Conservation (phyloP, 1,140 invertebrate species). For the Zaprionus nigranus region DNA sequence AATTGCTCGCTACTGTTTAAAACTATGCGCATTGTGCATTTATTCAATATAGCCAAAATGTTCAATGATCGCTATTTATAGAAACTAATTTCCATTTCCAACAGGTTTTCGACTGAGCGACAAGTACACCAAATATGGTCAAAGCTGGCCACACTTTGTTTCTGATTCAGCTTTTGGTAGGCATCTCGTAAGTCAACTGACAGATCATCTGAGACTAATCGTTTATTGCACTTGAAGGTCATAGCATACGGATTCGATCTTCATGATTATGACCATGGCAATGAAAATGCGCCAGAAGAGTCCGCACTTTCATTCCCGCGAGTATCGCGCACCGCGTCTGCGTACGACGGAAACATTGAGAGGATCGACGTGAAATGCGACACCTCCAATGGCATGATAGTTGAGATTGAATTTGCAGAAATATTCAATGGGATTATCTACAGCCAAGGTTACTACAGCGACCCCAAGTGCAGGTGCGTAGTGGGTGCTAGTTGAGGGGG, state of each 20-base stretch:
- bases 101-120: conserved; percentile 49
- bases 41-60: conserved; percentile 1
- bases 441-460: conserved; percentile 89
- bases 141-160: conserved; percentile 66
- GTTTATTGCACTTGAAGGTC: conserved; percentile 54
- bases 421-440: conserved; percentile 90
- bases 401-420: conserved; percentile 88
- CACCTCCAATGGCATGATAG: conserved; percentile 86
- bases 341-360: conserved; percentile 83
- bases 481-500: background rate
- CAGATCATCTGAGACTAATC: conserved; percentile 24
- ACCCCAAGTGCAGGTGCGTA: conserved; percentile 88
- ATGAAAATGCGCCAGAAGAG: conserved; percentile 55
- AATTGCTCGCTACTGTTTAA: background rate
- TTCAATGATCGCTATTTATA: conserved; percentile 26
- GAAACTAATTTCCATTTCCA: conserved; percentile 39
- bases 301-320: conserved; percentile 46
- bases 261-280: conserved; percentile 45
- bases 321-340: conserved; percentile 52
- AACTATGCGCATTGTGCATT: background rate
- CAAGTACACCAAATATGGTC: conserved; percentile 59
- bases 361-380: conserved; percentile 88
- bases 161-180: conserved; percentile 72
- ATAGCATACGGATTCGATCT: conserved; percentile 52
- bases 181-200: conserved; percentile 10